Evolutionary conservation across 2,797 vertebrate species (phyloP), one percentile per base, ranked within the genome.

Genomic region (Lophotriccus pileatus): DNA sequence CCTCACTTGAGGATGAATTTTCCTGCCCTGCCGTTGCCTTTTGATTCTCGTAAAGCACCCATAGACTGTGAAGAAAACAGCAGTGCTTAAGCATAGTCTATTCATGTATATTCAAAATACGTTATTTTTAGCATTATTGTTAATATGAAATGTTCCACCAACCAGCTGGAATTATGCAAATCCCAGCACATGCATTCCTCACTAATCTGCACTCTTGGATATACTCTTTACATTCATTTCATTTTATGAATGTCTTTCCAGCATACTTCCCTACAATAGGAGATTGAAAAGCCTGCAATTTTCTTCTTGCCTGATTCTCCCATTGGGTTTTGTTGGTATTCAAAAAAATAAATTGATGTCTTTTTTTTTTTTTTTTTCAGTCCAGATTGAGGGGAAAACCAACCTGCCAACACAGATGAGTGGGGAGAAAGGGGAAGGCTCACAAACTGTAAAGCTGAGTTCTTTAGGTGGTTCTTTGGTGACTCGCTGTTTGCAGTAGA

Each of bases 111-210:
- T 91, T 96, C 89, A 91, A 96, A 96, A 94, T 92, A 77, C 0
- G 7, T 97, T 97, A 97, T 97, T 97, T 97, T 98, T 96, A 97
- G 96, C 94, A 93, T 77, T 93, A 85, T 92, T 97, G 46, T 95
- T 92, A 95, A 96, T 96, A 86, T 80, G 67, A 94, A 94, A 83
- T 85, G 93, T 96, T 96, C 94, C 85, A 87, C 93, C 86, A 92
- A 84, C 94, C 89, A 96, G 94, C 94, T 96, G 90, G 91, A 96
- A 93, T 95, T 97, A 90, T 95, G 75, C 89, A 96, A 97, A 97
- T 93, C 89, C 93, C 63, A 96, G 90, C 91, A 89, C 87, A 96
- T 75, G 60, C 90, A 12, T 76, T 77, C 75, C 94, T 97, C 79
- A 24, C 82, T 93, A 95, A 94, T 94, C 94, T 93, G 95, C 89